phyloP scores from a whole-genome alignment of 2,888 invertebrate genomes.

The Octodonta nipae region DNA sequence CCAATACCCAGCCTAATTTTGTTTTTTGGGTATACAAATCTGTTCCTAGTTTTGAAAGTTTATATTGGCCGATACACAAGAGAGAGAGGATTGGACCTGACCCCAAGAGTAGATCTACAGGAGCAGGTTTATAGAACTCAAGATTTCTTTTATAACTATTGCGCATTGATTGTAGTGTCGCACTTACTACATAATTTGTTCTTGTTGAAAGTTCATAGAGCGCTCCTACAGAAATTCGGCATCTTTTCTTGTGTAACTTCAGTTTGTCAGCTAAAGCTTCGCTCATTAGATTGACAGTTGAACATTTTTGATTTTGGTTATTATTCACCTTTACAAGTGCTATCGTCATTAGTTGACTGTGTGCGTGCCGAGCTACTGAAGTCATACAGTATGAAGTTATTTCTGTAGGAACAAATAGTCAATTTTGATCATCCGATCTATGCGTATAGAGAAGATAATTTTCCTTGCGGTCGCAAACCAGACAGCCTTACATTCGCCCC shows the following conservation, averaged over 20 bases:
- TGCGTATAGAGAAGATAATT: too few species aligned
- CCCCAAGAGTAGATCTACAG: neutral
- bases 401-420: too few species aligned
- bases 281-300: neutral
- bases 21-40: slow-evolving; percentile 1
- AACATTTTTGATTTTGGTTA: neutral
- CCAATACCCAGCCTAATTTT: neutral
- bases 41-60: neutral
- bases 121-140: neutral
- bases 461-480: too few species aligned
- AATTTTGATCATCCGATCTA: too few species aligned
- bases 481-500: too few species aligned
- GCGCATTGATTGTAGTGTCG: too few species aligned
- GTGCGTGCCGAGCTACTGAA: too few species aligned
- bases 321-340: slow-evolving; percentile 13
- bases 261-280: neutral
- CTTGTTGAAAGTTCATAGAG: neutral
- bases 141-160: slow-evolving; percentile 1
- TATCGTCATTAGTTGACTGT: slow-evolving; percentile 6
- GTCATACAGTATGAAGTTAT: too few species aligned
- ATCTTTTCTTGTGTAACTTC: slow-evolving; percentile 1
- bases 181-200: neutral
- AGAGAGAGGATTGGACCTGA: neutral
- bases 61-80: neutral
- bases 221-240: neutral